Evolutionary conservation across 2,797 vertebrate species (phyloP), one percentile per base, ranked within the genome.

Genomic region (Arremon aurantiirostris): DNA sequence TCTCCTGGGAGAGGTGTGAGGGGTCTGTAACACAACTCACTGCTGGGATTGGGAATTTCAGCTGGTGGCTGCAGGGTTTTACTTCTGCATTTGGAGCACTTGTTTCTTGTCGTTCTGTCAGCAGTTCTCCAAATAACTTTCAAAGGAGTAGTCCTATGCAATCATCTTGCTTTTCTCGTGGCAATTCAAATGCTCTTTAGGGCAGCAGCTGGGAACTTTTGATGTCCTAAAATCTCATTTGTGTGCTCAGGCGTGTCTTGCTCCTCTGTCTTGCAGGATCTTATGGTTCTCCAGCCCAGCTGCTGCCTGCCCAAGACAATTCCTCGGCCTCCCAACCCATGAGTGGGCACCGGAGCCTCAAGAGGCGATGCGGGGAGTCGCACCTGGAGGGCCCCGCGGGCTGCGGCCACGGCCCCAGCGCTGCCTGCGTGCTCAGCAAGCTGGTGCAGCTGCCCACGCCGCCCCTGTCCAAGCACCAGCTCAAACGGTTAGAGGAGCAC

Each of bases 401-500:
- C 91, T 98, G 97, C 0, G 96, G 95, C 19, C 98, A 97, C 1
- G 73, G 97, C 59, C 95, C 98, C 73, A 86, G 93, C 1, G 93
- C 97, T 5, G 97, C 94, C 15, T 98, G 98, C 4, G 96, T 98
- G 63, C 96, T 99, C 91, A 98, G 98, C 95, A 98, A 98, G 24
- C 97, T 99, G 55, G 96, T 99, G 22, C 99, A 99, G 96, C 97
- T 99, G 96, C 99, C 99, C 11, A 98, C 98, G 0, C 99, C 99
- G 4, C 99, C 99, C 16, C 93, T 99, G 82, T 98, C 99, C 53
- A 98, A 99, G 80, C 99, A 99, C 95, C 99, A 99, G 95, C 98
- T 99, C 41, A 99, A 99, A 97, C 98, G 99, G 46, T 97, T 99
- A 93, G 99, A 99, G 97, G 99, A 99, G 95, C 99, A 99, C 97